phyloP scores from a whole-genome alignment of 2,113 vertebrate species.

The Rousettus leschenaultii region DNA sequence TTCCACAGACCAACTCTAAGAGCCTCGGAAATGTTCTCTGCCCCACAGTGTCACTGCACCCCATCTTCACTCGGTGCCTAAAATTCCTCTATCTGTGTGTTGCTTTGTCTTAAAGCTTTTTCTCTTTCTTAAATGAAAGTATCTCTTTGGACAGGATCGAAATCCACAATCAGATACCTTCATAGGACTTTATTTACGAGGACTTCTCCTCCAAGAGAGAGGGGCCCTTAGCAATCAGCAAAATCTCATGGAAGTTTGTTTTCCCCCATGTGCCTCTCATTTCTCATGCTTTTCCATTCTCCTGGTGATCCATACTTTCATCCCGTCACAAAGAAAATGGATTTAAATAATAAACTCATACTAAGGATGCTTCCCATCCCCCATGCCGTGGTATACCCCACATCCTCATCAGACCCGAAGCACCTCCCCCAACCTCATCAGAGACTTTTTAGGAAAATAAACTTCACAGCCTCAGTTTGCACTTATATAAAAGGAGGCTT shows the following conservation, averaged over 20 bases:
- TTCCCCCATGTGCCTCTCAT: background rate
- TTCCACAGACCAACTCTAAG: background rate
- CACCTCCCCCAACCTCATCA: background rate
- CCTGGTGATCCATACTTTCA: background rate
- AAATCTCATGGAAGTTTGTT: background rate
- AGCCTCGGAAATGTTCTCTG: background rate
- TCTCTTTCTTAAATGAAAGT: background rate
- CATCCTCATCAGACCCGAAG: background rate
- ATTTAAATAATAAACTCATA: background rate
- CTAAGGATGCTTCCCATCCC: background rate
- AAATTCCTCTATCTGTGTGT: background rate
- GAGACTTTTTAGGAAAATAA: background rate
- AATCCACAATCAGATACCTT: background rate
- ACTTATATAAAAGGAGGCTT: too few species aligned
- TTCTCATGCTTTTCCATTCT: background rate
- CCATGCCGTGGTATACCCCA: accelerated
- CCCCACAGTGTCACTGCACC: background rate
- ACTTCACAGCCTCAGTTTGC: too few species aligned
- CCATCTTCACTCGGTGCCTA: background rate
- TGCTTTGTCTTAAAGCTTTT: background rate
- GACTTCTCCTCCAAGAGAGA: background rate
- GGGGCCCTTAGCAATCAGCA: too few species aligned
- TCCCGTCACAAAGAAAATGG: background rate
- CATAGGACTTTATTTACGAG: background rate
- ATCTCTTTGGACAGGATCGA: background rate